Evolutionary conservation across 2,888 invertebrate genomes (phyloP).

Genomic region (Torymus auratus): DNA sequence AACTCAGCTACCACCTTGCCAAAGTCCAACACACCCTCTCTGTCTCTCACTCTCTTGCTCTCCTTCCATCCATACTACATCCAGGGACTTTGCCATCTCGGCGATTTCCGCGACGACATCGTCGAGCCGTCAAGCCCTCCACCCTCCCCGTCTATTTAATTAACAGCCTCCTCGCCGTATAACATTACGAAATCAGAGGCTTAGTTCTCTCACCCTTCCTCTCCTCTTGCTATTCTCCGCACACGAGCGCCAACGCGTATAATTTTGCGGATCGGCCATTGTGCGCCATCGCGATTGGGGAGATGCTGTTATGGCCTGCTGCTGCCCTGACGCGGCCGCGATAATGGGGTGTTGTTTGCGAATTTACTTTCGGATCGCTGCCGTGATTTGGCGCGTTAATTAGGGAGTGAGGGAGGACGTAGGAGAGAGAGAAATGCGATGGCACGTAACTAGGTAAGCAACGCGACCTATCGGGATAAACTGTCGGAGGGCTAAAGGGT

Average conservation of each 20-base stretch:
- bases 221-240: neutral
- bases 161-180: slow-evolving; percentile 1
- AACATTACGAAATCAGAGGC: neutral
- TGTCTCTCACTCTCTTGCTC: neutral
- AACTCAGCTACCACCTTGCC: neutral
- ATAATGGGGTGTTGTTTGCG: slow-evolving; percentile 47
- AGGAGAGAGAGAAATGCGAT: neutral
- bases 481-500: too few relatives aligned
- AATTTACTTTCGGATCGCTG: slow-evolving; percentile 53
- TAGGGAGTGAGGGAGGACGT: slow-evolving; percentile 5
- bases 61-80: too few relatives aligned
- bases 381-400: slow-evolving; percentile 43
- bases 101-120: too few relatives aligned
- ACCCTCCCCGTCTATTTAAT: neutral
- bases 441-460: neutral
- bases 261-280: slow-evolving; percentile 21
- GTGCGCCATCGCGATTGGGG: slow-evolving; percentile 15
- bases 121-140: too few relatives aligned
- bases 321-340: neutral
- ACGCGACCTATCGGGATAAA: too few relatives aligned
- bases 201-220: neutral
- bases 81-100: too few relatives aligned
- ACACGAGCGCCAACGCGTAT: neutral
- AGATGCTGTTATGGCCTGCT: neutral
- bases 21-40: neutral